phyloP scores from a whole-genome alignment of 2,797 vertebrate species.

The Lagorchestes hirsutus region DNA sequence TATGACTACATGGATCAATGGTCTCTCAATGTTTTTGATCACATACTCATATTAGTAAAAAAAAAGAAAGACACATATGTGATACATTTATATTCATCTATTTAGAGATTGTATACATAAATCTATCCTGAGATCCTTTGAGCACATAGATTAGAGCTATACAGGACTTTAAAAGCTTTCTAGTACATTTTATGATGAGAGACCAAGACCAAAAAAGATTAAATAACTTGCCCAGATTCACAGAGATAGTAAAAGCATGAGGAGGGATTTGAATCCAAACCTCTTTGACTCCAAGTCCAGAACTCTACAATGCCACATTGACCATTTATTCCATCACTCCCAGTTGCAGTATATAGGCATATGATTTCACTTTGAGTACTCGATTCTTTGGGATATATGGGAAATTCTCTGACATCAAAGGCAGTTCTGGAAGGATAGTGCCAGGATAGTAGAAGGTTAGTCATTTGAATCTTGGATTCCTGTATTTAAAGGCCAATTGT shows the following conservation, averaged over 20 bases:
- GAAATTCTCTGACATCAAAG: neutral
- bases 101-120: neutral
- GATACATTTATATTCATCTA: neutral
- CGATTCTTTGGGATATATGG: neutral
- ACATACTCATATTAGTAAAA: neutral
- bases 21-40: neutral
- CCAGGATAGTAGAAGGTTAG: neutral
- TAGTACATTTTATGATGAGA: neutral
- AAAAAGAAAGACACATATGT: neutral
- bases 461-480: neutral
- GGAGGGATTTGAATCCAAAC: neutral
- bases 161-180: neutral
- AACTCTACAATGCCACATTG: neutral
- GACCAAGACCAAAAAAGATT: neutral
- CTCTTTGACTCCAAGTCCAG: neutral
- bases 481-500: neutral
- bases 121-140: neutral
- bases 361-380: neutral
- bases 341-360: neutral
- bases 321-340: neutral
- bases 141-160: neutral
- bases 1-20: neutral
- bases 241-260: neutral
- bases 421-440: neutral
- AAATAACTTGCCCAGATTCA: neutral